Conservation (phyloP, 2,888 invertebrate species). For the Yponomeuta plumbellus region DNA sequence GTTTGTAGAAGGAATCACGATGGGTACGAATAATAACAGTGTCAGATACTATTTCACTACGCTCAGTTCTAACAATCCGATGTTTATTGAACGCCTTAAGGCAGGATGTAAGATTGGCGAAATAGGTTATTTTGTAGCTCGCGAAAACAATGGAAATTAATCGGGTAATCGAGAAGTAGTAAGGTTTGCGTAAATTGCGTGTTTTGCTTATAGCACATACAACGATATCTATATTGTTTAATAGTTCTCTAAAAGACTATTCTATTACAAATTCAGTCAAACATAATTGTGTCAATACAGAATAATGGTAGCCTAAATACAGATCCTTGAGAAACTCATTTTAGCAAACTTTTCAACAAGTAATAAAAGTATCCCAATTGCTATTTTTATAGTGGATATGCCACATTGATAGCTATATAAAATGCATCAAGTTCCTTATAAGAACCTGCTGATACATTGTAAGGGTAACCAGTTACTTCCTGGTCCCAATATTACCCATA, state of each 20-base stretch:
- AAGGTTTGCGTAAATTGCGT: too few species aligned
- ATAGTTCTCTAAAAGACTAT: neutral
- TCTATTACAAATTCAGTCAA: neutral
- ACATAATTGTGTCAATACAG: neutral
- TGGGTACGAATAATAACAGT: neutral
- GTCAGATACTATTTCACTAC: neutral
- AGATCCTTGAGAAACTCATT: neutral
- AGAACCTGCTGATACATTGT: neutral
- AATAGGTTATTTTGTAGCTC: neutral
- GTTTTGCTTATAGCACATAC: too few species aligned
- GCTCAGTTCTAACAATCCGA: slow-evolving; percentile 1
- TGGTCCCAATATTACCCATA: neutral
- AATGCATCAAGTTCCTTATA: neutral
- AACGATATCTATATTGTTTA: too few species aligned
- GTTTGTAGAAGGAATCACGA: neutral
- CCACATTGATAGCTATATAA: neutral
- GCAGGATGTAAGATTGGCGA: neutral
- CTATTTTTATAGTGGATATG: neutral
- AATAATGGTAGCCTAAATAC: neutral
- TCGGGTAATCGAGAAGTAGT: too few species aligned
- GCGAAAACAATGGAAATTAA: neutral
- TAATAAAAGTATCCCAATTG: neutral
- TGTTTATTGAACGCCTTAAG: slow-evolving; percentile 1
- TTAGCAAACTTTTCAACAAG: neutral
- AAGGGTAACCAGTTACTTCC: neutral